phyloP scores from a whole-genome alignment of 2,113 vertebrate genomes.

The Microcebus jonahi region DNA sequence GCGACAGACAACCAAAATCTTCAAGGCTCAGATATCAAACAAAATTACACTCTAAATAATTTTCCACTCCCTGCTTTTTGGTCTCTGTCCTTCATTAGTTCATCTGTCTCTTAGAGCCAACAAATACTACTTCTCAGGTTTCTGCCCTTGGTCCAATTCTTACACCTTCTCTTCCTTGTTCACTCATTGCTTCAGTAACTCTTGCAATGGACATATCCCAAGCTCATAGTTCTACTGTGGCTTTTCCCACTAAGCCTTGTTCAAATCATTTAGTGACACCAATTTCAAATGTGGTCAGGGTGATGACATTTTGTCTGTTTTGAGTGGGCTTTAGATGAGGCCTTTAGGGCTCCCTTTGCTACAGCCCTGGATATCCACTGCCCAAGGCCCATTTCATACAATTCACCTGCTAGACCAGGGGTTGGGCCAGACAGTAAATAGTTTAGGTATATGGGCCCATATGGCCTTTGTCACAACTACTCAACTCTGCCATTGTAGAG shows the following conservation, averaged over 20 bases:
- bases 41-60: background rate
- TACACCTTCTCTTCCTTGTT: background rate
- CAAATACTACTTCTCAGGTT: background rate
- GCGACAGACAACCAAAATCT: background rate
- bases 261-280: background rate
- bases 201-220: no score
- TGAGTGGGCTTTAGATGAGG: background rate
- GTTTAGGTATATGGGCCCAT: background rate
- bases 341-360: background rate
- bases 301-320: background rate
- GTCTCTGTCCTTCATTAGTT: background rate
- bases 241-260: background rate
- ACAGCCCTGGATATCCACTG: background rate
- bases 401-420: background rate
- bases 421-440: background rate
- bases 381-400: fast-evolving
- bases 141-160: background rate
- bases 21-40: background rate
- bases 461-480: background rate
- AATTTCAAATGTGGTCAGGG: background rate
- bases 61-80: background rate
- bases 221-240: background rate
- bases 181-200: background rate
- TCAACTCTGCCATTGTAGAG: background rate
- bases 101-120: background rate